These are phyloP conservation scores for Drosophila kanekoi DNA, from an alignment of 2,888 invertebrate species.

Conservation along the genomic window DNA sequence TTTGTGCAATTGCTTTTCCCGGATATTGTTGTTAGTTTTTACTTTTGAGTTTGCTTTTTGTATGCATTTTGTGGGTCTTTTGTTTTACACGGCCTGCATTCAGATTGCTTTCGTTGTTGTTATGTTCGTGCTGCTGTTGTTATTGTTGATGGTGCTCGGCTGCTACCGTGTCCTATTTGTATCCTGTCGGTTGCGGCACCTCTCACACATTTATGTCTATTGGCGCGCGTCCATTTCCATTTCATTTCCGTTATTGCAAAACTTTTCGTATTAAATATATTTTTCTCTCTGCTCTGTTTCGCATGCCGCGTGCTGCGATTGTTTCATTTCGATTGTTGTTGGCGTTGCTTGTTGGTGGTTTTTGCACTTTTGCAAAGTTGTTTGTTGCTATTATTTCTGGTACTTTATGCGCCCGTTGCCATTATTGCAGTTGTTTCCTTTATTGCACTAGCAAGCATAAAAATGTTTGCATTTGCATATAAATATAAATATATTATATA, in stretches of 20 bases:
- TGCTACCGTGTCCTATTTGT: conserved; percentile 76
- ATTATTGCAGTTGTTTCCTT: conserved; percentile 78
- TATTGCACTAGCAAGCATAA: conserved; percentile 63
- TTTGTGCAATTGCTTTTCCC: conserved; percentile 78
- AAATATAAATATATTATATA: conserved; percentile 14
- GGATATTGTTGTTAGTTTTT: conserved; percentile 79
- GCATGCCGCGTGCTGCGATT: conserved; percentile 51
- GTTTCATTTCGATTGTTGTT: conserved; percentile 68
- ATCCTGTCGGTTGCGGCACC: conserved; percentile 68
- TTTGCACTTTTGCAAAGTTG: conserved; percentile 74
- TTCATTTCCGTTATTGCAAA: conserved; percentile 81
- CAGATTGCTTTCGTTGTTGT: conserved; percentile 56
- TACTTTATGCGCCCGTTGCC: conserved; percentile 70
- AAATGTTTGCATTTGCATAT: conserved; percentile 55
- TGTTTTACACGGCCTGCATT: conserved; percentile 71
- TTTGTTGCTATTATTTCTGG: conserved; percentile 74
- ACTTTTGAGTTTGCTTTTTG: conserved; percentile 72
- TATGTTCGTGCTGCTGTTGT: conserved; percentile 33
- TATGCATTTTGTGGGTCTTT: conserved; percentile 67
- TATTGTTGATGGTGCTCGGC: conserved; percentile 43
- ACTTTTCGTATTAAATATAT: conserved; percentile 81
- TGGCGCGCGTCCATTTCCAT: conserved; percentile 81
- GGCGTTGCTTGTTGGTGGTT: conserved; percentile 51
- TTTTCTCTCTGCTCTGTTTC: conserved; percentile 61
- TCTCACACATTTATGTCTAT: conserved; percentile 76